Conservation (phyloP, 2,888 invertebrate genomes). For the Orthosia incerta region DNA sequence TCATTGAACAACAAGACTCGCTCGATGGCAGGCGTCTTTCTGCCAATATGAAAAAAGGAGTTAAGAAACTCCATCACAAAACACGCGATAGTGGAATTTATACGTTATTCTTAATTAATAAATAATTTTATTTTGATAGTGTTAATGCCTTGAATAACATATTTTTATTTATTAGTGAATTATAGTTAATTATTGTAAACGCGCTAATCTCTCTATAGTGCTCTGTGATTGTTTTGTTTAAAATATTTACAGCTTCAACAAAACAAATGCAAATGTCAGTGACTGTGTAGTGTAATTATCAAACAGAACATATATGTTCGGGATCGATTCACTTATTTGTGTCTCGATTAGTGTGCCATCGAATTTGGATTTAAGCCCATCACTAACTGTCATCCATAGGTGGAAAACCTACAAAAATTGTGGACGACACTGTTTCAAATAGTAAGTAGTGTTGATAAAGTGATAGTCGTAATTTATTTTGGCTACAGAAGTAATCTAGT, state of each 20-base stretch:
- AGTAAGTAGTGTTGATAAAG: slow-evolving; percentile 82
- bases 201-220: slow-evolving; percentile 86
- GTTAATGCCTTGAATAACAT: slow-evolving; percentile 85
- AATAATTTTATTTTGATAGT: slow-evolving; percentile 90
- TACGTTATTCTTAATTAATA: slow-evolving; percentile 87
- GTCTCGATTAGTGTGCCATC: slow-evolving; percentile 83
- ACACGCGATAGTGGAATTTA: slow-evolving; percentile 89
- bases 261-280: slow-evolving; percentile 81
- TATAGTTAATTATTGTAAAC: slow-evolving; percentile 88
- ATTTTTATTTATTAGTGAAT: slow-evolving; percentile 90
- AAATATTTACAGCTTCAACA: slow-evolving; percentile 81
- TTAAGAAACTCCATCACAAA: slow-evolving; percentile 87
- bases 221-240: slow-evolving; percentile 88
- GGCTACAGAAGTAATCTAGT: slow-evolving; percentile 27
- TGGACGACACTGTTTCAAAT: slow-evolving; percentile 89
- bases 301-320: slow-evolving; percentile 77
- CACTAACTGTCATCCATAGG: slow-evolving; percentile 86
- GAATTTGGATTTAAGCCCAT: slow-evolving; percentile 81
- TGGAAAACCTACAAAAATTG: slow-evolving; percentile 87
- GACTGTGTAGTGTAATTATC: slow-evolving; percentile 82
- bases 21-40: slow-evolving; percentile 90
- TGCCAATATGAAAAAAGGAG: slow-evolving; percentile 90
- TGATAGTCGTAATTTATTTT: slow-evolving; percentile 37
- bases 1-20: slow-evolving; percentile 91
- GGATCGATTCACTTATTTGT: slow-evolving; percentile 83